phyloP scores from a whole-genome alignment of 2,888 invertebrate genomes.

The Embidobia sp. region DNA sequence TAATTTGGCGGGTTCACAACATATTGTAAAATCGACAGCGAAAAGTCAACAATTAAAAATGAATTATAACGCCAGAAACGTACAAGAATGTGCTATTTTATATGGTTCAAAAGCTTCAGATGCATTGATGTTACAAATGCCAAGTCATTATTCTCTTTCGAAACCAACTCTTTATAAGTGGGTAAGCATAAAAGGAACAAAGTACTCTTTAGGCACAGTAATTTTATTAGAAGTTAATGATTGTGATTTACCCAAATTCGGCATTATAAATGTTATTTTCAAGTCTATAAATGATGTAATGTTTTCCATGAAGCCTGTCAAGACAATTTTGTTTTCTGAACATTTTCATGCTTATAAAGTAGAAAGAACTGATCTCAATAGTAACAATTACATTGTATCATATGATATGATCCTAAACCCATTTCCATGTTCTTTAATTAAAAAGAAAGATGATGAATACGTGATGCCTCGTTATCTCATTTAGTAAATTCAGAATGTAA shows the following conservation, averaged over 20 bases:
- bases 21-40: constrained; percentile 23
- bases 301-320: not conserved
- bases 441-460: not conserved
- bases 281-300: not conserved
- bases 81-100: not conserved
- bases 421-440: constrained; percentile 12
- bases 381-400: constrained; percentile 18
- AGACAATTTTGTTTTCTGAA: not conserved
- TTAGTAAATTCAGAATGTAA: no score
- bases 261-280: constrained; percentile 11
- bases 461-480: constrained; percentile 16
- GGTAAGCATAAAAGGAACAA: constrained; percentile 18
- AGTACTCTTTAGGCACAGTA: constrained; percentile 6
- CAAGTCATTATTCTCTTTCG: constrained; percentile 13
- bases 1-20: constrained; percentile 14
- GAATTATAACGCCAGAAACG: not conserved
- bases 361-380: not conserved
- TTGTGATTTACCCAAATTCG: constrained; percentile 16
- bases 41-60: constrained; percentile 26
- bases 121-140: constrained; percentile 3
- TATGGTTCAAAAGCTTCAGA: constrained; percentile 16
- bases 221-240: constrained; percentile 23
- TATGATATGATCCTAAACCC: constrained; percentile 10
- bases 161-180: constrained; percentile 2
- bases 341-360: constrained; percentile 11